phyloP scores from a whole-genome alignment of 2,113 vertebrate genomes.

The Sorex araneus region DNA sequence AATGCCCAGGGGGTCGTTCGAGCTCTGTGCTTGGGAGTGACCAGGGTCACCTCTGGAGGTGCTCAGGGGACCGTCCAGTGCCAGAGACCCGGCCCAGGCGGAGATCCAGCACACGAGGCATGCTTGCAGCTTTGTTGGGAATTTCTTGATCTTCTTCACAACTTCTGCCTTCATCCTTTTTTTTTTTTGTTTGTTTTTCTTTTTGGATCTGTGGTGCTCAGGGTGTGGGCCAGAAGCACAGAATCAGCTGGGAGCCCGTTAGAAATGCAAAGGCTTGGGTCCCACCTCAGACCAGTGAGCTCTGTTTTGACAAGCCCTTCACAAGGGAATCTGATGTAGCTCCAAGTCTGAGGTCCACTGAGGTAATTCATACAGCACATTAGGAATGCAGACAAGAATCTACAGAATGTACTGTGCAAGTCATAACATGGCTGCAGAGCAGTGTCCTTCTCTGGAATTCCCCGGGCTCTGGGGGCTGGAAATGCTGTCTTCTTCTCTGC shows the following conservation, averaged over 20 bases:
- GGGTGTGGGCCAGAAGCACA: background rate
- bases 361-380: background rate
- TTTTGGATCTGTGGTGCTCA: background rate
- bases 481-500: background rate
- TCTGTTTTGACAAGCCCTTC: background rate
- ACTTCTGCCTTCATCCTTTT: background rate
- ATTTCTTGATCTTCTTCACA: constrained; percentile 19
- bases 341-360: background rate
- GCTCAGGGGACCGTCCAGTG: no score
- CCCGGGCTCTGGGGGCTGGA: background rate
- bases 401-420: background rate
- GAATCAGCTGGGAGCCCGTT: background rate
- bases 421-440: background rate
- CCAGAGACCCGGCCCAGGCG: no score
- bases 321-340: background rate
- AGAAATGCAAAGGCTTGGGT: background rate
- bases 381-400: background rate
- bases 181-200: constrained; percentile 8
- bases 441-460: background rate
- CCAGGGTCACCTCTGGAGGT: no score
- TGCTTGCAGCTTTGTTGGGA: background rate
- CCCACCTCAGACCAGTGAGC: background rate
- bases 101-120: no score
- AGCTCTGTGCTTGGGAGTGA: no score
- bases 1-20: no score